Evolutionary conservation across 2,797 vertebrate genomes (phyloP).

Genomic region (Syngnathus acus): DNA sequence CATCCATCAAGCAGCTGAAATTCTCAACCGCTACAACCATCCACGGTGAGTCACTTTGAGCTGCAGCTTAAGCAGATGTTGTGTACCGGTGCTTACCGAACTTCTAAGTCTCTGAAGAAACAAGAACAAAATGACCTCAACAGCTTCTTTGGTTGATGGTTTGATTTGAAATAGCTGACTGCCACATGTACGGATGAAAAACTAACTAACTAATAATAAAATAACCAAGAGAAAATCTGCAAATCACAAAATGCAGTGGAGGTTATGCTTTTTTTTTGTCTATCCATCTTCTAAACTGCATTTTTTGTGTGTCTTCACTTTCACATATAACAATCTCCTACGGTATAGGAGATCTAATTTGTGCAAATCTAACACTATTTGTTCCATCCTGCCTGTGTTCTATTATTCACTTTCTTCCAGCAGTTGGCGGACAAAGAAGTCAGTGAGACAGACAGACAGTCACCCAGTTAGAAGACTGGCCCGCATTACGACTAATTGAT

Average conservation of each 20-base stretch:
- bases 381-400: neutral
- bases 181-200: neutral
- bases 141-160: neutral
- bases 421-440: slow-evolving; percentile 2
- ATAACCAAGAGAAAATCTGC: neutral
- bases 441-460: slow-evolving; percentile 18
- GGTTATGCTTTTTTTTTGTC: neutral
- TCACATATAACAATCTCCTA: neutral
- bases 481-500: slow-evolving; percentile 52
- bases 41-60: neutral
- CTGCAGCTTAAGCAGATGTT: slow-evolving; percentile 3
- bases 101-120: neutral
- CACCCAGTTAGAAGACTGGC: slow-evolving; percentile 22
- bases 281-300: neutral
- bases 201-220: neutral
- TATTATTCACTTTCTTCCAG: slow-evolving; percentile 7
- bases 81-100: neutral
- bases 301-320: neutral
- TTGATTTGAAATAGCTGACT: neutral
- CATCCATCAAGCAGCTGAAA: neutral
- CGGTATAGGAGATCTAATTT: neutral
- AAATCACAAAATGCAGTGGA: neutral
- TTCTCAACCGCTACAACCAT: slow-evolving; percentile 1
- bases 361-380: slow-evolving; percentile 1
- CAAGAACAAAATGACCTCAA: neutral